Evolutionary conservation across 2,888 invertebrate species (phyloP), one percentile per base, ranked within the genome.

Genomic region (Adela reaumurella): DNA sequence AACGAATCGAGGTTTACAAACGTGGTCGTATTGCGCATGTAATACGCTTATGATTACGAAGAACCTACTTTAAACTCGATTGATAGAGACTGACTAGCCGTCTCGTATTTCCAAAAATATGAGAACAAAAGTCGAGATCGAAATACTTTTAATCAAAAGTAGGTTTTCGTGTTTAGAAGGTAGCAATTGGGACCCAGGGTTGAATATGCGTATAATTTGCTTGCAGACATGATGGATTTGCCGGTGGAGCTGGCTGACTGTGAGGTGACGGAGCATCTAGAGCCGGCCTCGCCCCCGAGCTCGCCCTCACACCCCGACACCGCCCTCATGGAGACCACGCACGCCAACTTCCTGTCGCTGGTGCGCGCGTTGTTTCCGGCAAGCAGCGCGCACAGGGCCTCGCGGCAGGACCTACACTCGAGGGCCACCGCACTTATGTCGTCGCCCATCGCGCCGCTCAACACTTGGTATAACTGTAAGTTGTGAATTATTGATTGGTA

Each of bases 351-450:
- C 79, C 86, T 97, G 66, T 92, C 94, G 1, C 70, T 97, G 43
- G 82, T 97, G 20, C 82, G 96, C 4, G 95, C 94, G 59, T 83
- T 96, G 50, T 92, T 97, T 59, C 90, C 90, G 48, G 90, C 92
- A 0, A 87, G 91, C 4, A 84, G 87, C 1, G 93, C 94, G 55
- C 92, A 92, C 61, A 83, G 94, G 44, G 90, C 94, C 68, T 88
- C 89, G 19, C 84, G 89, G 53, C 79, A 81, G 5, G 87, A 90
- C 62, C 68, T 96, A 68, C 87, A 90, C 62, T 83, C 89, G 57
- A 80, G 89, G 46, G 81, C 92, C 19, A 74, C 82, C 48, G 81
- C 85, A 1, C 92, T 92, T 83, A 85, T 92, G 61, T 82, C 85
- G 47, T 90, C 90, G 61, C 90, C 91, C 0, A 90, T 90, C 46